Evolutionary conservation across 2,113 vertebrate genomes (phyloP), one percentile per base, ranked within the genome.

Genomic region (Sclerurus mexicanus): DNA sequence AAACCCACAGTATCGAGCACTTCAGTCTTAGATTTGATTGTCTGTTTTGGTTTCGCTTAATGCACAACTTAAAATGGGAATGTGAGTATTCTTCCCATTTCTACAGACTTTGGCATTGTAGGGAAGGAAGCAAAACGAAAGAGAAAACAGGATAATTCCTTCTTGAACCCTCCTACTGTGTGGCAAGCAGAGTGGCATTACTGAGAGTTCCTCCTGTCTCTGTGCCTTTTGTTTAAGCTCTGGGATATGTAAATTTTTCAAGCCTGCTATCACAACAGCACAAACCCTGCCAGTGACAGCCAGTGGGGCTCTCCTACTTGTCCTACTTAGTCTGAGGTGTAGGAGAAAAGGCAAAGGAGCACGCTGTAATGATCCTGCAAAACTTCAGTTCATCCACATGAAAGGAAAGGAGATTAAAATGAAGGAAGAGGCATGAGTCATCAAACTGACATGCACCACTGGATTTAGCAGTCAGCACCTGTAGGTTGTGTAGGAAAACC

Each of bases 381-480:
- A 89, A 91, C 59, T 82, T 78, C 58, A 85, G 35, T 55, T 76
- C 66, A 30, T 87, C 68, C 49, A 21, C 46, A 73, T 89, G 63
- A 90, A 84, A 92, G 73, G 53, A 86, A 93, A 62, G 37, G 76
- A 88, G 95, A 92, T 90, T 87, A 90, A 95, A 94, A 79, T 84
- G 42, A 87, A 81, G 23, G 66, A 67, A 50, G 63, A 87, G 66
- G 56, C 6, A 3, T 68, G 79, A 97, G 68, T 92, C 79, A 93
- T 92, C 82, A 60, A 39, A 72, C 15, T 89, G 67, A 63, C 73
- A 76, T 17, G 62, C 49, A 84, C 30, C 21, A 17, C 52, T 86
- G 72, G 76, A 80, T 96, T 83, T 74, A 94, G n/a, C 87, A 69
- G 74, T 68, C 44, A 37, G n/a, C 47, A 67, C 11, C 7, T 74